Evolutionary conservation across 2,888 invertebrate genomes (phyloP).

Genomic region (Chymomyza fuscimana): DNA sequence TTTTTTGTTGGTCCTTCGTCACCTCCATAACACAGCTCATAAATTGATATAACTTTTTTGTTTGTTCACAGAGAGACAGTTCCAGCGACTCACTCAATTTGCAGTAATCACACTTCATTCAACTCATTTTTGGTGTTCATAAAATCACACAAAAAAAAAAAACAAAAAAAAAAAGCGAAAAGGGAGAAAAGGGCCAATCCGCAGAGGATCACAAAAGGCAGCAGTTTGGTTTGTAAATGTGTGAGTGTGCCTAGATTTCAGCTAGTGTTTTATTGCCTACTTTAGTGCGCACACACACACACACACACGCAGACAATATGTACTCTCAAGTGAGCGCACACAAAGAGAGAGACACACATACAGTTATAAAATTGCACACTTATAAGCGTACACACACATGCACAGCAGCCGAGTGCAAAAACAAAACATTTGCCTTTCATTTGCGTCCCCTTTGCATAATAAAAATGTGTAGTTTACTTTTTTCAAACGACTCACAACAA

Average conservation of each 20-base stretch:
- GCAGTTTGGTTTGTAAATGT: conserved; percentile 11
- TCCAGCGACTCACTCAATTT: conserved; percentile 59
- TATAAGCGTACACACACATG: conserved; percentile 22
- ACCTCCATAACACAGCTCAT: neutral
- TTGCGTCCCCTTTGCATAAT: conserved; percentile 72
- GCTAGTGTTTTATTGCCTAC: conserved; percentile 71
- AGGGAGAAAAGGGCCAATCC: neutral
- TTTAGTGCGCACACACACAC: conserved; percentile 38
- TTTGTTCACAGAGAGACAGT: neutral
- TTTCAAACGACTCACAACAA: conserved; percentile 11
- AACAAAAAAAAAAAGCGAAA: neutral
- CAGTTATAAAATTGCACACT: conserved; percentile 12
- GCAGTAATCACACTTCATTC: conserved; percentile 71
- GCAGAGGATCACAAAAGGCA: conserved; percentile 17
- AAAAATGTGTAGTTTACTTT: conserved; percentile 71
- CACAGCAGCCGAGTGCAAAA: conserved; percentile 44
- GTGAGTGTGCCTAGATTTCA: conserved; percentile 63
- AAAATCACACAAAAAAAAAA: conserved; percentile 19
- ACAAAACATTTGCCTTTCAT: conserved; percentile 73
- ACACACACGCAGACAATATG: conserved; percentile 17
- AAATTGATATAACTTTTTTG: neutral
- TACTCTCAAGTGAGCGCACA: conserved; percentile 61
- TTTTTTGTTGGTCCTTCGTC: neutral
- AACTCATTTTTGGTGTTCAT: conserved; percentile 66
- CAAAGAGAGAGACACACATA: conserved; percentile 38